Evolutionary conservation across 2,113 vertebrate species (phyloP), one percentile per base, ranked within the genome.

Genomic region (Hippoglossus stenolepis): DNA sequence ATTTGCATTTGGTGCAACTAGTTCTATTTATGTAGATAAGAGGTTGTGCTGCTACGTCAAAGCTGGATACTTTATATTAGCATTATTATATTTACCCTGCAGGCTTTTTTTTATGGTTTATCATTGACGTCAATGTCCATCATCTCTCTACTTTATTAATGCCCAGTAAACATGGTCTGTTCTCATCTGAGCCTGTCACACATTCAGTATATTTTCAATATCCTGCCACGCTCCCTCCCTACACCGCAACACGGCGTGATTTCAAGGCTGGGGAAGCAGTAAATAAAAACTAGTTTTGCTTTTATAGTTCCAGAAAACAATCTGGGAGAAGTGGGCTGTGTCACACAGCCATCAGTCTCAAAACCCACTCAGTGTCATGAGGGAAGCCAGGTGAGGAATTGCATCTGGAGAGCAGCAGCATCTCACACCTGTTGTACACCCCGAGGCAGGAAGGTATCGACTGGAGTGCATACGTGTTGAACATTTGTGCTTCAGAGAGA

Each of bases 311-410:
- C 20, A 70, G 45, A 84, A 83, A 84, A 88, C 72, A 82, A 78
- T 82, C 24, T 84, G 74, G 72, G 38, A 79, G 72, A 86, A 83
- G 79, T 79, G 77, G 73, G 74, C 80, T 64, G 70, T 58, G 76
- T 75, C 80, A 51, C 76, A 35, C 17, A 54, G 65, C 58, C 82
- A 87, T 86, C 84, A 72, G 60, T 87, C 84, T 79, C 6, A 43
- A 74, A 71, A 28, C 56, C 69, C 71, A 65, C 77, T 71, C 35
- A 2, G 49, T 73, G 85, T 86, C 85, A 65, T 7, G 73, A 71
- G 65, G 75, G 85, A 89, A 89, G 54, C 75, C 84, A 70, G 84
- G 68, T 88, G 80, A 84, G 59, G 74, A 87, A 88, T 77, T 80
- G 47, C 73, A 57, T 75, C 66, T 59, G 66, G 53, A 77, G 68